A percentile compares a stretch with the other conserved stretches of the same genome.
phyloP scores from a whole-genome alignment of 2,113 vertebrate species.

The Agapornis roseicollis region DNA sequence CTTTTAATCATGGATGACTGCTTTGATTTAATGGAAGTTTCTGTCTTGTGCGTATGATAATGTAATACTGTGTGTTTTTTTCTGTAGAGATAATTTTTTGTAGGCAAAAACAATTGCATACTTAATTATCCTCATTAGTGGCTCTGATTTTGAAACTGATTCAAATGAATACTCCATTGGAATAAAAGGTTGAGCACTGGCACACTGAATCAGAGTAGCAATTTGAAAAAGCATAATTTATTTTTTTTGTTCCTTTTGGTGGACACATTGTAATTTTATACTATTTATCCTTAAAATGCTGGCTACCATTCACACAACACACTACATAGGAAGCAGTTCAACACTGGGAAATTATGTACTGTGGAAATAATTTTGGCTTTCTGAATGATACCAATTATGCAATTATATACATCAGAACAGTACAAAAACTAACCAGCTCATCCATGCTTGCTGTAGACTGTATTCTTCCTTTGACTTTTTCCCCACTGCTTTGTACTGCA shows the following conservation, averaged over 20 bases:
- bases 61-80: not conserved
- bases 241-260: not conserved
- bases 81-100: not conserved
- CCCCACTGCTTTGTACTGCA: not conserved
- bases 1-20: constrained; percentile 27
- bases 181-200: constrained; percentile 30
- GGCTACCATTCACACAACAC: not conserved
- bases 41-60: constrained; percentile 20
- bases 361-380: not conserved
- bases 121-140: constrained; percentile 69
- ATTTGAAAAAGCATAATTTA: not conserved
- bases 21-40: constrained; percentile 55
- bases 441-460: not conserved
- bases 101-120: constrained; percentile 46
- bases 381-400: not conserved
- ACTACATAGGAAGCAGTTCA: not conserved
- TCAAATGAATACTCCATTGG: not conserved
- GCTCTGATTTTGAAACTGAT: constrained; percentile 45
- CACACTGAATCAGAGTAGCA: not conserved
- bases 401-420: not conserved
- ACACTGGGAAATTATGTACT: not conserved
- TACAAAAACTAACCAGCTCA: not conserved
- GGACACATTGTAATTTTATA: not conserved
- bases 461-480: not conserved
- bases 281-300: not conserved